Conservation (phyloP, 2,113 vertebrate genomes). For the Sylvilagus bachmani region DNA sequence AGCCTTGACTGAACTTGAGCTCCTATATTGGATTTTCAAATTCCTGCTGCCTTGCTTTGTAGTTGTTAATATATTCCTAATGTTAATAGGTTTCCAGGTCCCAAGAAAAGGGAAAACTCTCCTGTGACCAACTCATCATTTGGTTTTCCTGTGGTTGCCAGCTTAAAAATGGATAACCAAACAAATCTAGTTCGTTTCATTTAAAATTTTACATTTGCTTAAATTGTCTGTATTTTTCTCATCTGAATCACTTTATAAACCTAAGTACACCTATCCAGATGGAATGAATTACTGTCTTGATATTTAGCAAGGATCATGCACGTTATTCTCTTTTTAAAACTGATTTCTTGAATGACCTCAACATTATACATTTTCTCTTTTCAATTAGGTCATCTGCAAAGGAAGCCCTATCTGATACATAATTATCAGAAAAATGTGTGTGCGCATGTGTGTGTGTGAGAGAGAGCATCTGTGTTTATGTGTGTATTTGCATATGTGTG, state of each 20-base stretch:
- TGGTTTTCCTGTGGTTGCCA: background rate
- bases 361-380: conserved; percentile 32
- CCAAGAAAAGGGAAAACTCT: conserved; percentile 36
- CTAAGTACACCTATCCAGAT: background rate
- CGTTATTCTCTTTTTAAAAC: conserved; percentile 40
- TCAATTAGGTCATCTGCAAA: background rate
- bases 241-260: background rate
- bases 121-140: conserved; percentile 27
- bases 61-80: conserved; percentile 8
- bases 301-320: background rate
- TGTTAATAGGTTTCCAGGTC: background rate
- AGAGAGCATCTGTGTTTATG: background rate
- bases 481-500: background rate
- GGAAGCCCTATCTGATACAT: background rate
- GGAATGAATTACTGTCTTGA: background rate
- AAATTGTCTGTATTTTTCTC: conserved; percentile 33
- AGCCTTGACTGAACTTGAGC: background rate
- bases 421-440: background rate
- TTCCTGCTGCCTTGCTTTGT: background rate
- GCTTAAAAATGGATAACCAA: background rate
- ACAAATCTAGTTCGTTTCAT: conserved; percentile 17
- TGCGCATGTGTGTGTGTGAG: background rate
- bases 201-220: conserved; percentile 36
- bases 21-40: background rate
- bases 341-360: conserved; percentile 12